phyloP scores from a whole-genome alignment of 2,888 invertebrate genomes.

The Spatulosminthurus flaviceps region DNA sequence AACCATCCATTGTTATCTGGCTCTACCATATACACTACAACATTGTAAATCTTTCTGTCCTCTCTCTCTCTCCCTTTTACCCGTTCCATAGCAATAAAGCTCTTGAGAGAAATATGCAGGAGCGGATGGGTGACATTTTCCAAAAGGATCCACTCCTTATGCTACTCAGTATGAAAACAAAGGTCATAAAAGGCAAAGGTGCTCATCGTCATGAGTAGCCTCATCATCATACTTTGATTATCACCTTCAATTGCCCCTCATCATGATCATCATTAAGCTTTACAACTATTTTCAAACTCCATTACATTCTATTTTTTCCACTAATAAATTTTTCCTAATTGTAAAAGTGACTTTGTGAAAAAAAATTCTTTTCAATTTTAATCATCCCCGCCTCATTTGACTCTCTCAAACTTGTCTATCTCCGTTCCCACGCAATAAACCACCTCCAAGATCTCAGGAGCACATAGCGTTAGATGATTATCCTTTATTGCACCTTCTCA shows the following conservation, averaged over 20 bases:
- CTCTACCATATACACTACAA: constrained; percentile 9
- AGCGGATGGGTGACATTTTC: constrained; percentile 11
- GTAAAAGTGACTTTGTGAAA: too few species aligned
- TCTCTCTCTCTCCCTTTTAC: constrained; percentile 16
- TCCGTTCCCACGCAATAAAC: constrained; percentile 52
- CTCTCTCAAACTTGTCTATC: constrained; percentile 6
- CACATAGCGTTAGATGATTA: background rate
- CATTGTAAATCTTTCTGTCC: constrained; percentile 47
- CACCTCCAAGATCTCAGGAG: background rate
- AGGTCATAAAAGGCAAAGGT: constrained; percentile 16
- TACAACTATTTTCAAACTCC: constrained; percentile 23
- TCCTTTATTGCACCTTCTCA: constrained; percentile 42
- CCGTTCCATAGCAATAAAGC: background rate
- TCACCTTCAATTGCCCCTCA: constrained; percentile 50
- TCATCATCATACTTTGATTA: constrained; percentile 46
- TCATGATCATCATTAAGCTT: constrained; percentile 48
- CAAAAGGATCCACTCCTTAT: background rate
- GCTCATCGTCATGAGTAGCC: too few species aligned
- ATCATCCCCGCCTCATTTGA: constrained; percentile 9
- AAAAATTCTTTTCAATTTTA: background rate
- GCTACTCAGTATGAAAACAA: too few species aligned
- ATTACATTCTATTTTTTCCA: background rate
- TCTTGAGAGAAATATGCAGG: background rate
- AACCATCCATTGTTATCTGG: constrained; percentile 36
- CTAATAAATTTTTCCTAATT: background rate